Percentiles rank a stretch among this genome's conserved stretches.
These are phyloP conservation scores for Nomada fucata DNA, from an alignment of 2,888 invertebrate genomes.

Conservation along the genomic window DNA sequence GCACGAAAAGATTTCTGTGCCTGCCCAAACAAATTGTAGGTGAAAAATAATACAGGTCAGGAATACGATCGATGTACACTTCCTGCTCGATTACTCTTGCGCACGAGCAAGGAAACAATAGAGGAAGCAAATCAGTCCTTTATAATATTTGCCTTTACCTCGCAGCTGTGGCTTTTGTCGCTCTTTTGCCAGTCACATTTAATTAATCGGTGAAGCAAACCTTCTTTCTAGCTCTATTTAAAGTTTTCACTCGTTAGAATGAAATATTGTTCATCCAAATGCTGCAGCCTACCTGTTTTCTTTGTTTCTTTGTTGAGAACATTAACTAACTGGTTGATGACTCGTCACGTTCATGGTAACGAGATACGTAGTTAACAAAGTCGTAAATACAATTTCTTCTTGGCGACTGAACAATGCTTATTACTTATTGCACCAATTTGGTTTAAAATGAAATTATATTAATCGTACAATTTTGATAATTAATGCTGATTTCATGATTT, in stretches of 20 bases:
- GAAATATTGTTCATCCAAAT: constrained; percentile 23
- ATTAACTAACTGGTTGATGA: constrained; percentile 20
- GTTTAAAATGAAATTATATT: not conserved
- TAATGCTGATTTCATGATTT: not conserved
- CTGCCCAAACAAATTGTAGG: constrained; percentile 32
- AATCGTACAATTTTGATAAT: not conserved
- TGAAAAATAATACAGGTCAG: constrained; percentile 45
- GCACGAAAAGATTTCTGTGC: not conserved
- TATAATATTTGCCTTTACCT: constrained; percentile 10
- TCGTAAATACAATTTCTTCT: constrained; percentile 3
- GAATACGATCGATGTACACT: constrained; percentile 49
- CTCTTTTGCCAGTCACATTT: not conserved
- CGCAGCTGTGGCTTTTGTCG: not conserved
- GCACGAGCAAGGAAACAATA: constrained; percentile 43
- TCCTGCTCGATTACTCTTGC: constrained; percentile 36
- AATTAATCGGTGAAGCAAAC: not conserved
- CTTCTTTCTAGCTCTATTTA: not conserved
- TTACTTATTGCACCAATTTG: not conserved
- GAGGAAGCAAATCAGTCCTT: constrained; percentile 39
- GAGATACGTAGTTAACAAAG: constrained; percentile 17
- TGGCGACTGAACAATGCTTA: not conserved
- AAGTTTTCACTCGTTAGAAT: not conserved
- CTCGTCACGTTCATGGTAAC: constrained; percentile 1
- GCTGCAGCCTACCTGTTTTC: constrained; percentile 1
- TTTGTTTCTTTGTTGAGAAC: constrained; percentile 44